phyloP scores from a whole-genome alignment of 2,888 invertebrate genomes.

The Didymodactylos carnosus region DNA sequence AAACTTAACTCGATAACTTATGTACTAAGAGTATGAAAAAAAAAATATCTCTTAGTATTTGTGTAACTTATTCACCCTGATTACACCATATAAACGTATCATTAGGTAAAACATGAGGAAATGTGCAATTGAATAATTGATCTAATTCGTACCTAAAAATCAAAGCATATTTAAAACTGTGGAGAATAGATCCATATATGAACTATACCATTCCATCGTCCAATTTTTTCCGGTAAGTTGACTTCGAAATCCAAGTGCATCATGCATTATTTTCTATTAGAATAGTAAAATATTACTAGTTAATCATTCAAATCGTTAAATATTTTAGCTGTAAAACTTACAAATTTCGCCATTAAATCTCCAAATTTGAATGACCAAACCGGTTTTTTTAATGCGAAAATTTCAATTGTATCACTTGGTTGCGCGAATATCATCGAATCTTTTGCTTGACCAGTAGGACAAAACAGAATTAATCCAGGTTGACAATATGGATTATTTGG shows the following conservation, averaged over 20 bases:
- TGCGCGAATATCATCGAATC: slow-evolving; percentile 22
- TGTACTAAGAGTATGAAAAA: background rate
- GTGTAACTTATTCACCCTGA: slow-evolving; percentile 19
- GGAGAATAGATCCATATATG: background rate
- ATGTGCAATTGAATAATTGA: slow-evolving; percentile 28
- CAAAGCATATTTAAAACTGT: background rate
- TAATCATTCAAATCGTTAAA: background rate
- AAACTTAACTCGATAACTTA: no score
- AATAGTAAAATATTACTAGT: background rate
- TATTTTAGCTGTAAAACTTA: slow-evolving; percentile 17
- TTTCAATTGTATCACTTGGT: slow-evolving; percentile 20
- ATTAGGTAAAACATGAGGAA: slow-evolving; percentile 23
- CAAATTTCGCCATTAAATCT: slow-evolving; percentile 22
- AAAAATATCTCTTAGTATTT: background rate
- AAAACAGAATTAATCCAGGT: slow-evolving; percentile 25
- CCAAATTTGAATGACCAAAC: slow-evolving; percentile 28
- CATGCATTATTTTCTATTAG: slow-evolving; percentile 26
- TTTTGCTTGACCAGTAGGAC: slow-evolving; percentile 21
- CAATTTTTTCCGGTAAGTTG: slow-evolving; percentile 23
- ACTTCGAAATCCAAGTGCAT: slow-evolving; percentile 25
- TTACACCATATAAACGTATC: slow-evolving; percentile 24
- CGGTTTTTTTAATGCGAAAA: slow-evolving; percentile 27
- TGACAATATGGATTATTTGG: slow-evolving; percentile 22
- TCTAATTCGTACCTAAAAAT: slow-evolving; percentile 21
- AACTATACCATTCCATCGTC: slow-evolving; percentile 26